Evolutionary conservation across 2,797 vertebrate species (phyloP).

Genomic region (Aplochiton taeniatus): DNA sequence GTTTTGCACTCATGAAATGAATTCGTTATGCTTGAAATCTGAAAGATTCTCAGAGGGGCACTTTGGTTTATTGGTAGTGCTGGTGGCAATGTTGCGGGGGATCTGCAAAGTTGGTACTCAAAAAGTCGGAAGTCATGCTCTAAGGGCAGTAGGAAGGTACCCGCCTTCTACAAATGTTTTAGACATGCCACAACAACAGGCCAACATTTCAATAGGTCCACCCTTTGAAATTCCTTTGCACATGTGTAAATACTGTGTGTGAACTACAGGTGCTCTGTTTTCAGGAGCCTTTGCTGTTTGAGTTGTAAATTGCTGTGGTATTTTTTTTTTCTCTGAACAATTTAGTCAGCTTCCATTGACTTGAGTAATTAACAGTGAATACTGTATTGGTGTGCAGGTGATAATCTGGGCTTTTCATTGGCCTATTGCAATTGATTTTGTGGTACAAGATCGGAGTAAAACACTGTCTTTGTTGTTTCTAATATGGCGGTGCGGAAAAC

Average conservation of each 20-base stretch:
- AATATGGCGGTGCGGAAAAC: slow-evolving; percentile 6
- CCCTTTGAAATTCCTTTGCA: slow-evolving; percentile 54
- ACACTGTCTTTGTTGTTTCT: slow-evolving; percentile 10
- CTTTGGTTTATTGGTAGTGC: slow-evolving; percentile 22
- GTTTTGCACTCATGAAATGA: slow-evolving; percentile 30
- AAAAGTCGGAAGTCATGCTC: slow-evolving; percentile 39
- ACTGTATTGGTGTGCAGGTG: slow-evolving; percentile 53
- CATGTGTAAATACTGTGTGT: slow-evolving; percentile 77
- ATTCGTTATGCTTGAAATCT: slow-evolving; percentile 20
- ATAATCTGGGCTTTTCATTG: slow-evolving; percentile 46
- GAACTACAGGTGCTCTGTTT: slow-evolving; percentile 59
- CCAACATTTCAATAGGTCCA: slow-evolving; percentile 27
- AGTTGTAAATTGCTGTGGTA: slow-evolving; percentile 64
- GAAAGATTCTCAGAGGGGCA: background rate
- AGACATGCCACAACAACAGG: slow-evolving; percentile 30
- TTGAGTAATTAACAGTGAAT: slow-evolving; percentile 42
- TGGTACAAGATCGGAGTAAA: slow-evolving; percentile 30
- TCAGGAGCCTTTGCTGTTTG: slow-evolving; percentile 47
- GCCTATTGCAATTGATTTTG: slow-evolving; percentile 48
- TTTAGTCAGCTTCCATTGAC: slow-evolving; percentile 36
- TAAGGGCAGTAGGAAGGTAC: slow-evolving; percentile 30
- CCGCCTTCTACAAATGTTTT: slow-evolving; percentile 12
- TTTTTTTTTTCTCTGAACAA: slow-evolving; percentile 44
- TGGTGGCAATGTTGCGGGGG: slow-evolving; percentile 19
- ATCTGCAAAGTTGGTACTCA: slow-evolving; percentile 39